Percentiles rank a stretch among this genome's conserved stretches.
phyloP scores from a whole-genome alignment of 2,888 invertebrate genomes.

The Euzophera pinguis region DNA sequence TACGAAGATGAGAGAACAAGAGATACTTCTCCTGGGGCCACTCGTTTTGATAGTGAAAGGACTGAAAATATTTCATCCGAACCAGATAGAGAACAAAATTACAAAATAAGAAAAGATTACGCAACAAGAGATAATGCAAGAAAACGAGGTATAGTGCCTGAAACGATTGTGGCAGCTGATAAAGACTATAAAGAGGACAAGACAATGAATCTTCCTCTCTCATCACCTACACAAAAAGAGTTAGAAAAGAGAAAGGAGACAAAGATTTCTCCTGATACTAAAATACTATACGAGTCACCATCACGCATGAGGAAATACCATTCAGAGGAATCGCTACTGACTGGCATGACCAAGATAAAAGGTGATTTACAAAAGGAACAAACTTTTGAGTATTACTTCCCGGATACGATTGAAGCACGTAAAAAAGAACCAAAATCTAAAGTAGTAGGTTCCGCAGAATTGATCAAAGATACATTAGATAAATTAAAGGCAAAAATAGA shows the following conservation, averaged over 20 bases:
- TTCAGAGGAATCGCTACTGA: constrained; percentile 26
- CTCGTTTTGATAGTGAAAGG: neutral
- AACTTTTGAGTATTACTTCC: constrained; percentile 46
- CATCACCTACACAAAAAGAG: neutral
- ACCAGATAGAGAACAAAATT: neutral
- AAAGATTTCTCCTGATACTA: neutral
- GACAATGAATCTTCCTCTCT: neutral
- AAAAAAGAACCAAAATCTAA: constrained; percentile 15
- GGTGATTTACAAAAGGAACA: constrained; percentile 21
- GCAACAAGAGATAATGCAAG: neutral
- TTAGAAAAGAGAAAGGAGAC: neutral
- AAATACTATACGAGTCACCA: neutral
- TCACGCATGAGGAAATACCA: constrained; percentile 19
- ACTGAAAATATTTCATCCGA: neutral
- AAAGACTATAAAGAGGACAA: neutral
- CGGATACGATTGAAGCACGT: constrained; percentile 21
- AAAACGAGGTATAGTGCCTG: neutral
- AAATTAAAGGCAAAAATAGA: constrained; percentile 30
- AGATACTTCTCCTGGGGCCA: neutral
- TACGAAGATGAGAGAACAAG: neutral
- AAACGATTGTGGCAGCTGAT: neutral
- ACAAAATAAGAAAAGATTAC: neutral
- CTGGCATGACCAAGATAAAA: constrained; percentile 14
- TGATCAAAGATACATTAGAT: constrained; percentile 44
- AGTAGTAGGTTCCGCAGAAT: constrained; percentile 42